Conservation (phyloP, 2,888 invertebrate species). For the Catocala sponsa region DNA sequence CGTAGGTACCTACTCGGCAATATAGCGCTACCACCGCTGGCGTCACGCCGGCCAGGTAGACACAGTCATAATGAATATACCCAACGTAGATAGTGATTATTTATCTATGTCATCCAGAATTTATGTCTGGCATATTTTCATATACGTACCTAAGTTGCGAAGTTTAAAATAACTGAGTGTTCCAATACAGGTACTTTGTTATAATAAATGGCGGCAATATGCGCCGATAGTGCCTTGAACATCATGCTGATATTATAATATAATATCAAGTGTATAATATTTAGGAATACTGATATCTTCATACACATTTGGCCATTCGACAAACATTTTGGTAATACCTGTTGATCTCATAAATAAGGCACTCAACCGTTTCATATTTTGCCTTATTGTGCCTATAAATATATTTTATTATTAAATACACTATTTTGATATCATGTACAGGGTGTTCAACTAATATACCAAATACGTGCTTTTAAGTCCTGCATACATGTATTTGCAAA, state of each 20-base stretch:
- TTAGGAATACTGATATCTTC: slow-evolving; percentile 30
- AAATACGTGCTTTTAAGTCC: slow-evolving; percentile 86
- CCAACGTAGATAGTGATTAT: slow-evolving; percentile 26
- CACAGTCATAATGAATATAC: slow-evolving; percentile 33
- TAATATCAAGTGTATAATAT: slow-evolving; percentile 45
- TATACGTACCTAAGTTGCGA: slow-evolving; percentile 49
- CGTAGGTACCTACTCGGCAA: slow-evolving; percentile 36
- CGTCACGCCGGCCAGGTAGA: slow-evolving; percentile 12
- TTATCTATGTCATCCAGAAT: slow-evolving; percentile 38
- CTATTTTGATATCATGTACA: slow-evolving; percentile 86
- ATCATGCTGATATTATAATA: slow-evolving; percentile 56
- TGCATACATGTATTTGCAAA: slow-evolving; percentile 72
- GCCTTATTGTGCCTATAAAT: slow-evolving; percentile 80
- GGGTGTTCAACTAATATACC: slow-evolving; percentile 85
- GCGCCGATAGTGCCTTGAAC: slow-evolving; percentile 62
- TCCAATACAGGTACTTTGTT: slow-evolving; percentile 38
- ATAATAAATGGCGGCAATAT: slow-evolving; percentile 18
- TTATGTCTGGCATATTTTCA: slow-evolving; percentile 44
- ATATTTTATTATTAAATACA: slow-evolving; percentile 69
- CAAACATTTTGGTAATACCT: slow-evolving; percentile 58
- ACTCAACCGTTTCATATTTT: slow-evolving; percentile 69
- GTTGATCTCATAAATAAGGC: slow-evolving; percentile 82
- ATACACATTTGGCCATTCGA: slow-evolving; percentile 45
- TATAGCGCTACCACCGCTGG: slow-evolving; percentile 24
- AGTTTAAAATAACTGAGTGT: slow-evolving; percentile 23